Evolutionary conservation across 2,113 vertebrate genomes (phyloP), one percentile per base, ranked within the genome.

Genomic region (Lonchura striata): DNA sequence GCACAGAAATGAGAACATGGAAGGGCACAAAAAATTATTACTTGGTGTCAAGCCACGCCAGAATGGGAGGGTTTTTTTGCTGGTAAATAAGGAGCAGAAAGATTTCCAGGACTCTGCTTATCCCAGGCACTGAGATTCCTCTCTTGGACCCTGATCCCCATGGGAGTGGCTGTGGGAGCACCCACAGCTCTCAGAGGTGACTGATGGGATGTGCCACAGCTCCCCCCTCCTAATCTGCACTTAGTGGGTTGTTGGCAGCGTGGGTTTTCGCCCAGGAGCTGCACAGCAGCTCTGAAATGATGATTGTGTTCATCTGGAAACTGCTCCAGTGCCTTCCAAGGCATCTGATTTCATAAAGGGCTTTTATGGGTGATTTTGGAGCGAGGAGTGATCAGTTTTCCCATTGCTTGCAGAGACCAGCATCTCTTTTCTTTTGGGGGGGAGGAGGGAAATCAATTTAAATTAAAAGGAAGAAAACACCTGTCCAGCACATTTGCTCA

Each of bases 401-500:
- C 77, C 44, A 2, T 39, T 70, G 75, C 83, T 89, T 5, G 1
- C 22, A 1, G 77, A 74, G 50, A 59, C 53, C 35, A 50, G 56
- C 57, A 80, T 76, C 42, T 18, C 66, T 53, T 52, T 70, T 42
- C 21, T 39, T 30, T 3, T 3, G 10, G 6, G 17, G 23, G 4
- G 4, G 8, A 3, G 5, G 10, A 4, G 13, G 6, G 24, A 30
- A 46, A 28, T 60, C 39, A 27, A 13, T 61, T 95, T 60, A 86
- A 95, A 90, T 81, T 74, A 68, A 81, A 92, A 94, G 53, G 90
- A 86, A 76, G 64, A 84, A 80, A 90, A 74, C 96, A 96, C 96
- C 95, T 97, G 96, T 54, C 95, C 75, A 46, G 89, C 91, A 91
- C 78, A 88, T 96, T 95, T 94, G 49, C 76, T 76, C 76, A 74